phyloP scores from a whole-genome alignment of 2,888 invertebrate species.

The Sinelater perroti region DNA sequence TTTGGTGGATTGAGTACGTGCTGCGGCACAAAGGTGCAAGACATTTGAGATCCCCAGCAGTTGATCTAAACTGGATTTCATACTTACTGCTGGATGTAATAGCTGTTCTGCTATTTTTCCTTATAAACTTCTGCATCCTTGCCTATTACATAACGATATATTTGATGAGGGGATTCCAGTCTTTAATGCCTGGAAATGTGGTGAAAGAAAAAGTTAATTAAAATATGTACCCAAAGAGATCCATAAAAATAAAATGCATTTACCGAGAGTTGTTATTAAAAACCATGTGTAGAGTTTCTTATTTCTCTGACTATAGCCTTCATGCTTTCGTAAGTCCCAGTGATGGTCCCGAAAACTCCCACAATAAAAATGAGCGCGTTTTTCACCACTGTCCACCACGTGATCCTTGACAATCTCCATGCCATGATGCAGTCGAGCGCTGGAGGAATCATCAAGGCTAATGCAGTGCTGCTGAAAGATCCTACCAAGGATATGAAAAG shows the following conservation, averaged over 20 bases:
- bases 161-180: too few relatives aligned
- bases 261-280: neutral
- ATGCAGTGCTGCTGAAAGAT: constrained; percentile 85
- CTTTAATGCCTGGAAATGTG: neutral
- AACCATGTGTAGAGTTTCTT: too few relatives aligned
- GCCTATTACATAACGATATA: too few relatives aligned
- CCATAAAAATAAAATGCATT: neutral
- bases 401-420: constrained; percentile 68
- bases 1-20: constrained; percentile 56
- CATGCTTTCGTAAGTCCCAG: constrained; percentile 80
- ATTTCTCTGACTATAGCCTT: constrained; percentile 69
- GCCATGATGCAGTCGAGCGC: constrained; percentile 80
- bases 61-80: constrained; percentile 48
- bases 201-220: neutral
- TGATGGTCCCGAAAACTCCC: constrained; percentile 74
- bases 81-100: constrained; percentile 31
- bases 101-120: constrained; percentile 4
- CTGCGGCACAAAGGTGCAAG: constrained; percentile 53
- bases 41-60: constrained; percentile 56
- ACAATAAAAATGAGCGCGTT: constrained; percentile 72
- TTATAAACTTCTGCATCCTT: too few relatives aligned
- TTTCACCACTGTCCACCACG: constrained; percentile 64
- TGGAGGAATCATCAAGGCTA: constrained; percentile 89
- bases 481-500: constrained; percentile 92
- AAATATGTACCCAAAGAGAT: neutral